phyloP scores from a whole-genome alignment of 1,140 invertebrate genomes.

The Tetramorium parvispinum region DNA sequence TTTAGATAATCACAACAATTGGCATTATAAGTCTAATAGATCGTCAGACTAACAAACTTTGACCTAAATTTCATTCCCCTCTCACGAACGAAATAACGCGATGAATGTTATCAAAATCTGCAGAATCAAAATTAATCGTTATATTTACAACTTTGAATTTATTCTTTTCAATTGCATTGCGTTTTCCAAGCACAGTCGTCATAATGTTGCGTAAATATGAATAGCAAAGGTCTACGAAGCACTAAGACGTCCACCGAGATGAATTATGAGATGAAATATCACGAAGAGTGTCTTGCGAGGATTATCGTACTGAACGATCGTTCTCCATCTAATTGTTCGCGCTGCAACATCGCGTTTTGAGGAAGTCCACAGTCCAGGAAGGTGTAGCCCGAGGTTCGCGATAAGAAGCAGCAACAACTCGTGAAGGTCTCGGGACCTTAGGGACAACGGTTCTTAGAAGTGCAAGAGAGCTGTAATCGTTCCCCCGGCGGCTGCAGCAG shows the following conservation, averaged over 20 bases:
- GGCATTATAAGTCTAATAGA: neutral
- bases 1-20: neutral
- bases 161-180: neutral
- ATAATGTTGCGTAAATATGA: neutral
- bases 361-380: constrained; percentile 67
- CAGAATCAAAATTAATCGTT: neutral
- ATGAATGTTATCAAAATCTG: neutral
- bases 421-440: constrained; percentile 78
- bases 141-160: neutral
- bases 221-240: constrained; percentile 7
- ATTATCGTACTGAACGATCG: constrained; percentile 36
- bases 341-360: constrained; percentile 63
- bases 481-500: constrained; percentile 77
- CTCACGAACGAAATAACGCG: neutral
- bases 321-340: constrained; percentile 55
- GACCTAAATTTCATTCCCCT: neutral
- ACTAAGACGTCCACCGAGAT: constrained; percentile 13
- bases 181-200: neutral
- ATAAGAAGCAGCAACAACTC: constrained; percentile 71
- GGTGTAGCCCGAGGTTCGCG: constrained; percentile 67
- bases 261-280: constrained; percentile 32
- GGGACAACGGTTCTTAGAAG: constrained; percentile 83
- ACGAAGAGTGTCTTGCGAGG: neutral
- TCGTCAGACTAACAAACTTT: neutral
- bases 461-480: constrained; percentile 75